Evolutionary conservation across 2,113 vertebrate species (phyloP), one percentile per base, ranked within the genome.

Genomic region (Todiramphus chloris): DNA sequence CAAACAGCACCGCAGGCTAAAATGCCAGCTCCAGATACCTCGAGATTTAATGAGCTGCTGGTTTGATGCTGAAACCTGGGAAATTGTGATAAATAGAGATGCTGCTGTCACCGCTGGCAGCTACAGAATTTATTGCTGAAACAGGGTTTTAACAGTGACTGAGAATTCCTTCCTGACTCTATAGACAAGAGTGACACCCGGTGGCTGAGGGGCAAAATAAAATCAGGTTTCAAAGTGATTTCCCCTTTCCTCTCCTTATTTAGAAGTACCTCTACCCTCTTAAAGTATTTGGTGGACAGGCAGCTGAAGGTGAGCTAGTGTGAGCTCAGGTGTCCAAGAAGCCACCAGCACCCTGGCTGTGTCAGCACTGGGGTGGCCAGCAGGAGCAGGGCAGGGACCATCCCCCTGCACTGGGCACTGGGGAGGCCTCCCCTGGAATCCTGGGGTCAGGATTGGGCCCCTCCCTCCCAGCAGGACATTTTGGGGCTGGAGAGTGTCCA

Each of bases 111-210:
- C 13, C 5, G 1, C 46, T 16, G 85, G 13, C 28, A 82, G 60
- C 60, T 11, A 10, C 55, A 17, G 76, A 62, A 64, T 81, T 84
- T 82, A 33, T 16, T n/a, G 78, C 51, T 17, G 13, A n/a, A 37
- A 10, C 1, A 16, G 31, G 27, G 62, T 58, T 85, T 85, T 46
- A 60, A 50, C 35, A 31, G 23, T 2, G 3, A 11, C 39, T 16
- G 4, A 27, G 28, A 37, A 60, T n/a, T 62, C 44, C 70, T 48
- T 48, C 43, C 41, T 17, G 59, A 53, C 79, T 94, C 62, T 56
- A 1, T 4, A 72, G 86, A 19, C 96, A 84, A 95, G 93, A 68
- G 92, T 81, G 96, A 96, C 96, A 90, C 88, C 96, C 60, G 39
- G 83, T 70, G 96, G 96, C 64, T 81, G 10, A 13, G 48, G 72